A percentile compares a stretch with the other conserved stretches of the same genome.
These are phyloP conservation scores for Lordiphosa collinella DNA, from an alignment of 1,140 invertebrate genomes.

Conservation along the genomic window DNA sequence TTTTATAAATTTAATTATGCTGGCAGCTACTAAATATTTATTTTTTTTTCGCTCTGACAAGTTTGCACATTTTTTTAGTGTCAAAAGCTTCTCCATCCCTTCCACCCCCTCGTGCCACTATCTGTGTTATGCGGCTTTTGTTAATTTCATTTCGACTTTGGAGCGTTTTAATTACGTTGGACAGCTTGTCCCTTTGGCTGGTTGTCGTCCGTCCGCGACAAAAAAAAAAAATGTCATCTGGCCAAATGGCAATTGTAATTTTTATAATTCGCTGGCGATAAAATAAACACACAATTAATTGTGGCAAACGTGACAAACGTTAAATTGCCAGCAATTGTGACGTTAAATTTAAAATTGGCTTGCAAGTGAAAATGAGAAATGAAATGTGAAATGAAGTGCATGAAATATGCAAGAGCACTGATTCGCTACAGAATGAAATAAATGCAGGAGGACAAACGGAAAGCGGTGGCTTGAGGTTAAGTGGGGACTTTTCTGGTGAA, in stretches of 20 bases:
- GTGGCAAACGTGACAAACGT: slow-evolving; percentile 36
- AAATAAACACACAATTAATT: slow-evolving; percentile 67
- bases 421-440: too few relatives aligned
- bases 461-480: too few relatives aligned
- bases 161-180: slow-evolving; percentile 39
- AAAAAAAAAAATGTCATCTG: background rate
- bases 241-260: slow-evolving; percentile 35
- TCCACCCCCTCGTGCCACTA: slow-evolving; percentile 5
- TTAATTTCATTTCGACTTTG: slow-evolving; percentile 47
- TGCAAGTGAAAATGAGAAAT: too few relatives aligned
- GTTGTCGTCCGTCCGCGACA: background rate
- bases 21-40: too few relatives aligned
- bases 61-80: slow-evolving; percentile 54
- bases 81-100: slow-evolving; percentile 8
- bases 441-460: too few relatives aligned
- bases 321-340: slow-evolving; percentile 25
- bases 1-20: too few relatives aligned
- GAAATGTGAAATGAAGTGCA: too few relatives aligned
- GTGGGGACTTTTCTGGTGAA: too few relatives aligned
- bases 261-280: background rate
- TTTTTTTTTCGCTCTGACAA: too few relatives aligned
- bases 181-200: too few relatives aligned
- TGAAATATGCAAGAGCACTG: too few relatives aligned
- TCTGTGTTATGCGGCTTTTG: slow-evolving; percentile 21
- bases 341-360: background rate